Conservation (phyloP, 2,888 invertebrate species). For the Andrena minutula region DNA sequence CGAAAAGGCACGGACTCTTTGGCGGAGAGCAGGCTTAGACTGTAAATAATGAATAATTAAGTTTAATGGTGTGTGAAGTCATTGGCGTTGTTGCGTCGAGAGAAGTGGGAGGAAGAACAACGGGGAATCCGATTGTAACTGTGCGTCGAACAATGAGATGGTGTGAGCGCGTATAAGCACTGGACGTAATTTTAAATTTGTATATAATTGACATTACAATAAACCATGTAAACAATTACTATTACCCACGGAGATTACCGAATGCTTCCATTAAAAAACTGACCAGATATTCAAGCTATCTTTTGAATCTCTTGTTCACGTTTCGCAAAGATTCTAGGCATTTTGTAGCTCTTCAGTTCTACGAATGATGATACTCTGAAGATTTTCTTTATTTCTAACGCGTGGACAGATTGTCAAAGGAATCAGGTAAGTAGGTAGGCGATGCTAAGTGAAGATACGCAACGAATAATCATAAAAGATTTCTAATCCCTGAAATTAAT, state of each 20-base stretch:
- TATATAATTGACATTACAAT: conserved; percentile 84
- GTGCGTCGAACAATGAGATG: conserved; percentile 63
- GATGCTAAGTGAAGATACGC: not conserved
- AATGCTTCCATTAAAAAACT: not conserved
- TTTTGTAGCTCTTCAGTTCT: no score
- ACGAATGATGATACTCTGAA: no score
- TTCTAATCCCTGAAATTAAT: no score
- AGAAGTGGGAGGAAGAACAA: conserved; percentile 11
- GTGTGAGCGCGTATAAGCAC: conserved; percentile 72
- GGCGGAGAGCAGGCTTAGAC: conserved; percentile 51
- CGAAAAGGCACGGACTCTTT: conserved; percentile 27
- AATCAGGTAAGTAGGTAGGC: not conserved
- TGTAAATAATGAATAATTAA: conserved; percentile 72
- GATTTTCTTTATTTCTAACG: not conserved
- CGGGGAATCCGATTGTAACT: conserved; percentile 58
- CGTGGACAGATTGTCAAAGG: not conserved
- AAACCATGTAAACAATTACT: conserved; percentile 81
- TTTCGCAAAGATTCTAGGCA: not conserved
- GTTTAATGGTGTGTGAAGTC: conserved; percentile 64
- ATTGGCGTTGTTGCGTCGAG: conserved; percentile 56
- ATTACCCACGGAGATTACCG: conserved; percentile 8
- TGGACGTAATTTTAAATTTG: conserved; percentile 82
- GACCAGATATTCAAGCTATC: conserved; percentile 2
- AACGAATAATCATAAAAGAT: no score
- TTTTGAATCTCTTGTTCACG: not conserved